Evolutionary conservation across 2,797 vertebrate species (phyloP).

Genomic region (Pitangus sulphuratus): DNA sequence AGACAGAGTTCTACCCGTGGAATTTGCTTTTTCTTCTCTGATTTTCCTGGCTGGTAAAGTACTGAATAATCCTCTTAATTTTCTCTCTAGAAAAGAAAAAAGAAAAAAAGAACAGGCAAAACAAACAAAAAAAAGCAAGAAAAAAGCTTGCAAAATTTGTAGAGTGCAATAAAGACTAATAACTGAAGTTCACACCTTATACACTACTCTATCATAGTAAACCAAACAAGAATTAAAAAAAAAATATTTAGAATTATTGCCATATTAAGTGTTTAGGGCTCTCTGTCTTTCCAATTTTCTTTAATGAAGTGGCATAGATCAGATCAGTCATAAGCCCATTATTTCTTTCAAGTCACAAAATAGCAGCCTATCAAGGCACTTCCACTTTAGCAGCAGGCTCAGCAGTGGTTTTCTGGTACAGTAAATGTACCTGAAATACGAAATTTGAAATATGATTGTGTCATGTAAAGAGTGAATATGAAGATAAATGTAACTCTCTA

Average conservation of each 20-base stretch:
- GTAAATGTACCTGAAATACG: not conserved
- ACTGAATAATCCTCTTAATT: not conserved
- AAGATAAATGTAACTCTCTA: not conserved
- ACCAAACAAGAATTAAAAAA: not conserved
- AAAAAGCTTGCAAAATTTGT: not conserved
- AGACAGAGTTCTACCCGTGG: not conserved
- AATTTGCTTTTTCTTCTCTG: not conserved
- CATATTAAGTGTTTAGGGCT: not conserved
- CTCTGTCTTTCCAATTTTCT: not conserved
- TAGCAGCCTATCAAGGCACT: not conserved
- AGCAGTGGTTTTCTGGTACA: not conserved
- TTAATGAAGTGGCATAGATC: not conserved
- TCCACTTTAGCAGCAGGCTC: not conserved
- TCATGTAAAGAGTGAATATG: not conserved
- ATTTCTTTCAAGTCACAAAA: not conserved
- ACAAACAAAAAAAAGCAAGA: not conserved
- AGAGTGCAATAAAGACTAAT: not conserved
- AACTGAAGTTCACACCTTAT: not conserved
- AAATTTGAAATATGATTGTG: not conserved
- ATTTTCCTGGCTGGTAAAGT: not conserved
- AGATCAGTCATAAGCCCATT: not conserved
- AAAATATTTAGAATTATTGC: not conserved
- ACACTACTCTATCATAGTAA: rapidly evolving
- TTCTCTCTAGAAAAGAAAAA: not conserved
- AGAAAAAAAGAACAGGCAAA: no score